Percentiles rank a stretch among this genome's conserved stretches.
phyloP scores from a whole-genome alignment of 2,113 vertebrate genomes.

The Anolis carolinensis region DNA sequence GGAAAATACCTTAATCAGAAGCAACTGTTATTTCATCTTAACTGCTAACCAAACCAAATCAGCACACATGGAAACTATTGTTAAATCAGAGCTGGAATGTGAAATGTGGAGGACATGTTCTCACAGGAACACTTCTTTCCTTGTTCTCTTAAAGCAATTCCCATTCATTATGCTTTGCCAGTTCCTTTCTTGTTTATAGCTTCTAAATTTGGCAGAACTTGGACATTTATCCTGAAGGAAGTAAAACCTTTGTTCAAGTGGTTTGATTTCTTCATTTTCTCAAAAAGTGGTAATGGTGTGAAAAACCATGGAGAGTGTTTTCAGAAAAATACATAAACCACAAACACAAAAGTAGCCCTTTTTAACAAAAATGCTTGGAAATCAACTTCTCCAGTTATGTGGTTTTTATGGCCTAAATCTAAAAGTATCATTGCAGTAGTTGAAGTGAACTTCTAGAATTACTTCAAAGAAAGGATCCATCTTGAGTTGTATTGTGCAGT shows the following conservation, averaged over 20 bases:
- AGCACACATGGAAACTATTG: constrained; percentile 31
- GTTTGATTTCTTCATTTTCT: neutral
- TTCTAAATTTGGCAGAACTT: neutral
- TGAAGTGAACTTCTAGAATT: too few species aligned
- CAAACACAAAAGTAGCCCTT: neutral
- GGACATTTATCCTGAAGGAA: neutral
- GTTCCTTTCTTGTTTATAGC: neutral
- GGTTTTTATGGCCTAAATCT: too few species aligned
- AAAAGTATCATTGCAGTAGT: too few species aligned
- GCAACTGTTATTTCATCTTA: neutral
- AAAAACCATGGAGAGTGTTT: neutral
- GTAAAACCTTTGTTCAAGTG: neutral
- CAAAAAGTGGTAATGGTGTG: neutral
- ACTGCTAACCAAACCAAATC: neutral
- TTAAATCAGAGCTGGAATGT: constrained; percentile 4
- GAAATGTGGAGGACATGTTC: neutral
- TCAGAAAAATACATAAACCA: neutral
- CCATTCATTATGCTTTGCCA: neutral
- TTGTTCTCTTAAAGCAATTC: neutral
- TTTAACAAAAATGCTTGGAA: neutral
- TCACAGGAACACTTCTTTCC: neutral
- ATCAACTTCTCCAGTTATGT: neutral
- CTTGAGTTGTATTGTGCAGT: too few species aligned
- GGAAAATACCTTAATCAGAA: constrained; percentile 9
- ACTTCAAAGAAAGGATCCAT: too few species aligned